Evolutionary conservation across 2,888 invertebrate species (phyloP).

Genomic region (Cephalotes varians): DNA sequence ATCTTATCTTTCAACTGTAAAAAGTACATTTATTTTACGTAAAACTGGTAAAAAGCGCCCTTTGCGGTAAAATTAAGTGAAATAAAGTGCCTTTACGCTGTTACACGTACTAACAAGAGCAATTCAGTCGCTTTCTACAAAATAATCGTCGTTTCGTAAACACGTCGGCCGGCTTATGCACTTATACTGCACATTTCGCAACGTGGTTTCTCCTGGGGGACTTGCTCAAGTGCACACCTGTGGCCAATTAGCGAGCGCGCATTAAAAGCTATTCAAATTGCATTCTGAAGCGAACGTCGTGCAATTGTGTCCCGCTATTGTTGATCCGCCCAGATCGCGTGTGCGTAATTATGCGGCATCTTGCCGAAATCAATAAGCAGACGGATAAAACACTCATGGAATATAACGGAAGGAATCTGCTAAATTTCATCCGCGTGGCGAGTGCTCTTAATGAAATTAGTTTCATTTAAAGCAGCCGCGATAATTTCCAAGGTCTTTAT

Average conservation of each 20-base stretch:
- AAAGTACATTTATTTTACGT: not conserved
- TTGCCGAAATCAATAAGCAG: conserved; percentile 35
- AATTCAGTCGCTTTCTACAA: conserved; percentile 17
- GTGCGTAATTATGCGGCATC: conserved; percentile 32
- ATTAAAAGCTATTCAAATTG: conserved; percentile 48
- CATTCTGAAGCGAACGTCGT: conserved; percentile 21
- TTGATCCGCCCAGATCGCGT: not conserved
- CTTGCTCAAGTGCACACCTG: conserved; percentile 43
- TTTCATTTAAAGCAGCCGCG: not conserved
- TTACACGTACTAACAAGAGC: conserved; percentile 13
- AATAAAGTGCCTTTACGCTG: not conserved
- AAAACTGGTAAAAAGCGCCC: not conserved
- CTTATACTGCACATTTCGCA: conserved; percentile 25
- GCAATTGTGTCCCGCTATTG: conserved; percentile 22
- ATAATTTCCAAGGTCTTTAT: not conserved
- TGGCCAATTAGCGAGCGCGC: conserved; percentile 43
- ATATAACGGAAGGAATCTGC: not conserved
- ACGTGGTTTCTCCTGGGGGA: conserved; percentile 32
- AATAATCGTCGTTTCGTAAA: conserved; percentile 45
- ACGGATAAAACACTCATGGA: not conserved
- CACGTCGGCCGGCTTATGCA: conserved; percentile 24
- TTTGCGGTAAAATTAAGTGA: not conserved
- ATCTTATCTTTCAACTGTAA: not conserved
- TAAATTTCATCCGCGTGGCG: not conserved
- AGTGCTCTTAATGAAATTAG: not conserved